A percentile compares a stretch with the other conserved stretches of the same genome.
These are phyloP conservation scores for Acanthurus tractus DNA, from an alignment of 2,797 vertebrate species.

Conservation along the genomic window DNA sequence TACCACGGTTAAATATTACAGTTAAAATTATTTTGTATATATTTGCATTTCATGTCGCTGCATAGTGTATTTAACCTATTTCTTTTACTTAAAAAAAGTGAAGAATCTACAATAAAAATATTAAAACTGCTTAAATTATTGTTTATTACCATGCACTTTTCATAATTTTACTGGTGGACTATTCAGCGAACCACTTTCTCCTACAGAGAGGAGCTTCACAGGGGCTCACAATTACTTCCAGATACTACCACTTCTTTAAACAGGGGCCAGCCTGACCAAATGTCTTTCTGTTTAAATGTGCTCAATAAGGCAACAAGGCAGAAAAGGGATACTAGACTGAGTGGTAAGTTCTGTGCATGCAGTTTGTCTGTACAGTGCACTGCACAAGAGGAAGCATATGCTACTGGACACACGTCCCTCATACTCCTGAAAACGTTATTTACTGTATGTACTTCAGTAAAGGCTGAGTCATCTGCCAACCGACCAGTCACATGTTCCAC, in stretches of 20 bases:
- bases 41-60: conserved; percentile 9
- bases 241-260: conserved; percentile 17
- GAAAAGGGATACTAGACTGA: conserved; percentile 24
- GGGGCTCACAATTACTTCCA: conserved; percentile 8
- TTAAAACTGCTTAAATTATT: conserved; percentile 19
- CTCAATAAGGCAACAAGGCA: conserved; percentile 37
- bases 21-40: conserved; percentile 2
- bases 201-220: conserved; percentile 7
- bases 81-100: conserved; percentile 1
- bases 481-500: conserved; percentile 32
- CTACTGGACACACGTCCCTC: conserved; percentile 16
- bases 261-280: conserved; percentile 10
- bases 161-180: background rate
- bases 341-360: conserved; percentile 6
- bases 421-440: conserved; percentile 25
- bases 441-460: conserved; percentile 18
- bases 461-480: conserved; percentile 35
- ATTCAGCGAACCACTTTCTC: conserved; percentile 3
- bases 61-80: background rate
- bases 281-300: conserved; percentile 36
- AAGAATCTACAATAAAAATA: conserved; percentile 5
- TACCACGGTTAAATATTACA: conserved; percentile 19
- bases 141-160: background rate
- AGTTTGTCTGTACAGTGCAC: background rate
- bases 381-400: conserved; percentile 17